A percentile compares a stretch with the other conserved stretches of the same genome.
phyloP scores from a whole-genome alignment of 2,797 vertebrate species.

The Platyrinchus mystaceus region DNA sequence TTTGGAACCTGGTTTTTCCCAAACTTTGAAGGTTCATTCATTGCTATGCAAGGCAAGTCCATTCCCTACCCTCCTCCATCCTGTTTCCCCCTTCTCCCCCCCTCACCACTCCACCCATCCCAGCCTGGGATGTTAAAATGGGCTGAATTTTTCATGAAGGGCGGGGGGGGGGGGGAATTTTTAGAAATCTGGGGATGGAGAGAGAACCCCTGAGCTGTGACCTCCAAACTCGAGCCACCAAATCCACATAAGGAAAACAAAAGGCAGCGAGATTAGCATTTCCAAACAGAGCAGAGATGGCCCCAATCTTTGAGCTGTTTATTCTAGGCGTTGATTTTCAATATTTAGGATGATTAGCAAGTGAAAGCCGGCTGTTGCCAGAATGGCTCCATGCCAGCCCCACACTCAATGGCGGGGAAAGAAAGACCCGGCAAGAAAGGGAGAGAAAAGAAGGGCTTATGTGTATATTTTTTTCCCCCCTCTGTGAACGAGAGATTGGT shows the following conservation, averaged over 20 bases:
- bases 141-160: conserved; percentile 10
- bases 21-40: conserved; percentile 31
- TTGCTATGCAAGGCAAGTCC: conserved; percentile 49
- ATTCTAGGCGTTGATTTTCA: conserved; percentile 74
- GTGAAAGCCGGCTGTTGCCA: conserved; percentile 73
- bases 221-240: conserved; percentile 50
- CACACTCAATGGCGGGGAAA: conserved; percentile 57
- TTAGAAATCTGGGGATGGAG: background rate
- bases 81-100: background rate
- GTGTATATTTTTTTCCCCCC: conserved; percentile 42
- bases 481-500: conserved; percentile 53
- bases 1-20: background rate
- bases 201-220: conserved; percentile 49
- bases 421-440: conserved; percentile 55
- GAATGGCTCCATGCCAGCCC: conserved; percentile 62
- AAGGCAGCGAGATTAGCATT: conserved; percentile 69
- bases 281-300: conserved; percentile 69
- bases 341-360: conserved; percentile 85
- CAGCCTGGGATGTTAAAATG: conserved; percentile 10
- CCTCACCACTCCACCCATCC: background rate
- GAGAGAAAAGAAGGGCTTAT: conserved; percentile 63
- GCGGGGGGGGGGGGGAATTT: background rate
- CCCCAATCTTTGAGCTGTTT: conserved; percentile 67
- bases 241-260: conserved; percentile 65
- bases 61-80: background rate